A percentile compares a stretch with the other conserved stretches of the same genome.
Evolutionary conservation across 2,888 invertebrate genomes (phyloP).

Genomic region (Archips xylosteana): DNA sequence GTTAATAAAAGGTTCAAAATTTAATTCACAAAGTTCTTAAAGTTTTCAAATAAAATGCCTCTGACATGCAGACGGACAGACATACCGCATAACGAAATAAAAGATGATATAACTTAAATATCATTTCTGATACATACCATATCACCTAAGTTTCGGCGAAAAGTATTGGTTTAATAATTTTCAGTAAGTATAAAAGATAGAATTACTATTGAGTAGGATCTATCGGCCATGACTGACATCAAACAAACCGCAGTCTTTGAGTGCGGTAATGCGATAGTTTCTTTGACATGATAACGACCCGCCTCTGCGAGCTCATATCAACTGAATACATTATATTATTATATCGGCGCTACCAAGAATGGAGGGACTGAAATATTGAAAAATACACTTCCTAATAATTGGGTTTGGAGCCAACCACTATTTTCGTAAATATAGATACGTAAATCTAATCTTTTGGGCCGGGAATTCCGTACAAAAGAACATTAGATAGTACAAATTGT

Average conservation of each 20-base stretch:
- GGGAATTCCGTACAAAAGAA: background rate
- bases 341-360: constrained; percentile 60
- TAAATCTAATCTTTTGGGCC: background rate
- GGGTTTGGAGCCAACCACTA: constrained; percentile 3
- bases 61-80: background rate
- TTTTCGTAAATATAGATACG: background rate
- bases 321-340: constrained; percentile 77
- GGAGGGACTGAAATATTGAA: constrained; percentile 63
- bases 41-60: too few relatives aligned
- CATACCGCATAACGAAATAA: background rate
- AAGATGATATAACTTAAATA: background rate
- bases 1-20: too few relatives aligned
- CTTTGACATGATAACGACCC: constrained; percentile 83
- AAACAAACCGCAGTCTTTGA: constrained; percentile 80
- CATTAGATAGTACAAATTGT: constrained; percentile 18
- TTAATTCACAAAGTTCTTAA: too few relatives aligned
- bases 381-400: constrained; percentile 49
- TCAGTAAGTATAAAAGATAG: constrained; percentile 40
- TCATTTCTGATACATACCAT: background rate
- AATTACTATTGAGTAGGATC: constrained; percentile 57
- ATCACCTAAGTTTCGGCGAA: background rate
- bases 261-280: constrained; percentile 80
- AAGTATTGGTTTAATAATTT: constrained; percentile 35
- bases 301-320: constrained; percentile 67
- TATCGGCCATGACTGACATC: constrained; percentile 67